These are phyloP conservation scores for Matsumyia berberina DNA, from an alignment of 2,888 invertebrate species.

Conservation along the genomic window DNA sequence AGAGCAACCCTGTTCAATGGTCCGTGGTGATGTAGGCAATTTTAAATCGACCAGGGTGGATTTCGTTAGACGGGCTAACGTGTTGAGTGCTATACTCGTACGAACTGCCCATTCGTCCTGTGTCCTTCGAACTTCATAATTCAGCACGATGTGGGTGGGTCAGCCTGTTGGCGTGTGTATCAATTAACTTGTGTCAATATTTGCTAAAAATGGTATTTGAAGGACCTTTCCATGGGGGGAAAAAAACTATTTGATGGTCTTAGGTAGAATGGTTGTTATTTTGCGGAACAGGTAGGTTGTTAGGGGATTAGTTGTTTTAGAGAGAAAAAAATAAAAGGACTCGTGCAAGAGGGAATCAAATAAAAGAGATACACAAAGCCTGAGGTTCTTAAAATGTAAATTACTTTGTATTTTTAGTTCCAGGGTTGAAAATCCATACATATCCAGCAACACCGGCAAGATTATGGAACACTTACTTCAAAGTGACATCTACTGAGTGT, in stretches of 20 bases:
- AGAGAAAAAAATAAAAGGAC: not conserved
- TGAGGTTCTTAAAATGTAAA: not conserved
- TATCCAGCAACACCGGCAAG: no score
- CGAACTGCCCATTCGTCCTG: slow-evolving; percentile 20
- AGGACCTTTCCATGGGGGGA: slow-evolving; percentile 71
- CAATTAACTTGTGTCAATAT: slow-evolving; percentile 76
- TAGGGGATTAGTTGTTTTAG: slow-evolving; percentile 24
- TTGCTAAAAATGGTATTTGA: slow-evolving; percentile 74
- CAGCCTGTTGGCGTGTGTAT: slow-evolving; percentile 72
- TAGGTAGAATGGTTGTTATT: slow-evolving; percentile 62
- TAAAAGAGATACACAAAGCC: not conserved
- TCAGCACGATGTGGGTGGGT: slow-evolving; percentile 48
- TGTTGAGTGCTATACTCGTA: slow-evolving; percentile 41
- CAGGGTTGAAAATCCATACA: no score
- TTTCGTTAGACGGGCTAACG: slow-evolving; percentile 12
- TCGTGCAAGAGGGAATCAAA: not conserved
- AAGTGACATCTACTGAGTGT: no score
- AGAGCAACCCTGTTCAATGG: slow-evolving; percentile 25
- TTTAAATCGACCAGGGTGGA: slow-evolving; percentile 56
- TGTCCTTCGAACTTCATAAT: slow-evolving; percentile 21
- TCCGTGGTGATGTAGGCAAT: slow-evolving; percentile 53
- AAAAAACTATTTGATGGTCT: slow-evolving; percentile 59
- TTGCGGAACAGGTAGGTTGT: slow-evolving; percentile 8
- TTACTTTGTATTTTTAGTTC: no score
- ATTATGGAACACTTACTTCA: no score